A percentile compares a stretch with the other conserved stretches of the same genome.
phyloP scores from a whole-genome alignment of 2,888 invertebrate genomes.

The Callimorpha dominula region DNA sequence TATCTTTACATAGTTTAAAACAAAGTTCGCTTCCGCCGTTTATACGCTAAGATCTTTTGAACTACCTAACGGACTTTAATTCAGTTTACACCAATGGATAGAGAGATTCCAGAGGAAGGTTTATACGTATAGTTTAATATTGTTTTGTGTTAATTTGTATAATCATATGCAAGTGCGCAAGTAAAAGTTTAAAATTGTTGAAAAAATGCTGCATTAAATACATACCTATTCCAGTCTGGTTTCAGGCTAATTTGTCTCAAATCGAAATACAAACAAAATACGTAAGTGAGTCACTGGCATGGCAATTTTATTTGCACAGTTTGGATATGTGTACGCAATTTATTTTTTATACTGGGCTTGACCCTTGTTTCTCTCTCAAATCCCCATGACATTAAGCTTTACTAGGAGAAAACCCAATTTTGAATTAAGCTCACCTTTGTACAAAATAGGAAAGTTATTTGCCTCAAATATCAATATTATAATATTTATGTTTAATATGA shows the following conservation, averaged over 20 bases:
- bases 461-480: not conserved
- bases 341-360: not conserved
- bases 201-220: not conserved
- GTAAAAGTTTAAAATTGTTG: not conserved
- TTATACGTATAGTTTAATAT: too few species aligned
- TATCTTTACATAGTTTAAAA: too few species aligned
- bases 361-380: constrained; percentile 51
- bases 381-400: constrained; percentile 25
- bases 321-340: not conserved
- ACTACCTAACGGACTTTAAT: too few species aligned
- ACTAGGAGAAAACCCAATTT: not conserved
- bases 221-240: not conserved
- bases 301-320: not conserved
- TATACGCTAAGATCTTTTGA: too few species aligned
- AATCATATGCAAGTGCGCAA: too few species aligned
- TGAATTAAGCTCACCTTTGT: not conserved
- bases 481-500: not conserved
- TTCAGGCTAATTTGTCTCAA: not conserved
- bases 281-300: not conserved
- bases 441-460: not conserved
- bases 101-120: too few species aligned
- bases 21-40: too few species aligned
- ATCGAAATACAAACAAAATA: not conserved
- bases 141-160: too few species aligned
- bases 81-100: too few species aligned